A percentile compares a stretch with the other conserved stretches of the same genome.
phyloP scores from a whole-genome alignment of 2,888 invertebrate genomes.

The Empis livida region DNA sequence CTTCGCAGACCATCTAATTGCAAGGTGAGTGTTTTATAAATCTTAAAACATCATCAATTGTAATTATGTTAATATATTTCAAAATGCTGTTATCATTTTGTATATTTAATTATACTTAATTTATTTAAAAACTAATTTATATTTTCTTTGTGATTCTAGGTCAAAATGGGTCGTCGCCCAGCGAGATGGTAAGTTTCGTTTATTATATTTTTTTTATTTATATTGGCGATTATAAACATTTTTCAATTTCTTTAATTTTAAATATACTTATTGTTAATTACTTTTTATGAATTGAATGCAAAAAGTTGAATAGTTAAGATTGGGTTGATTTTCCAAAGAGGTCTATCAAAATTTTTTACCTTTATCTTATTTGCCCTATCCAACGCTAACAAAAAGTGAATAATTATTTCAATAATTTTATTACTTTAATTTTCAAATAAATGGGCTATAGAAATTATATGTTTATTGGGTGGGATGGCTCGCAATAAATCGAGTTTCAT shows the following conservation, averaged over 20 bases:
- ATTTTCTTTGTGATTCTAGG: background rate
- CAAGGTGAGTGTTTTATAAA: no score
- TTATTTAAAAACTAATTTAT: background rate
- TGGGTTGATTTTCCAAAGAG: no score
- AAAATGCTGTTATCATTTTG: no score
- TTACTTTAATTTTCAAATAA: background rate
- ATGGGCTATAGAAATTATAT: conserved; percentile 5
- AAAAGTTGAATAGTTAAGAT: no score
- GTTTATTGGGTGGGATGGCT: conserved; percentile 13
- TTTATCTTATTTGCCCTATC: conserved; percentile 2
- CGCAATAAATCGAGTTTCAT: conserved; percentile 11
- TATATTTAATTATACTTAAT: no score
- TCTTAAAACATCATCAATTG: no score
- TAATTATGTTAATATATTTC: no score
- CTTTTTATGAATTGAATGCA: background rate
- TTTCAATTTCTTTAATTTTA: no score
- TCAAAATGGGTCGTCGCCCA: conserved; percentile 91
- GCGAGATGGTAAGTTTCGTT: conserved; percentile 82
- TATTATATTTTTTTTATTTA: background rate
- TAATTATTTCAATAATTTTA: background rate
- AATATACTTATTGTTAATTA: background rate
- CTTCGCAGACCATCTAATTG: no score
- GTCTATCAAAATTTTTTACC: no score
- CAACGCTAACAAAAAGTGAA: background rate
- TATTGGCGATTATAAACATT: no score